phyloP scores from a whole-genome alignment of 92 coral and sea anemone genomes.

The Palythoa heliodiscus region DNA sequence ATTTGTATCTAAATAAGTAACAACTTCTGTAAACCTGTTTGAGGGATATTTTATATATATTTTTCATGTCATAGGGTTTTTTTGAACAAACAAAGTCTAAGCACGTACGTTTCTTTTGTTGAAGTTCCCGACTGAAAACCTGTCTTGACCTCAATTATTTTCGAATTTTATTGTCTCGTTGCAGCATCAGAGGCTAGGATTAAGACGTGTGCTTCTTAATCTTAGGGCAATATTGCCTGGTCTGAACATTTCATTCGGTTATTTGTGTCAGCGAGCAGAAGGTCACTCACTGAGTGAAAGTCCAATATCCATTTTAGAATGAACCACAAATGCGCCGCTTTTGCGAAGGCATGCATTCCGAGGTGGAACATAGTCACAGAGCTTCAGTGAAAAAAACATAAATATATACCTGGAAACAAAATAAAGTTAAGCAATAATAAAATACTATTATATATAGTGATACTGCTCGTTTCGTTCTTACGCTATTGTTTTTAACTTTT shows the following conservation, averaged over 20 bases:
- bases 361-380: background rate
- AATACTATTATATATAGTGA: background rate
- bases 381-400: background rate
- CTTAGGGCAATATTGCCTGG: background rate
- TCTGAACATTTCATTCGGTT: background rate
- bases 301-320: slow-evolving; percentile 13
- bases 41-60: background rate
- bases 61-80: background rate
- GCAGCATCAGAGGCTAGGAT: background rate
- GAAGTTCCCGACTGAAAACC: background rate
- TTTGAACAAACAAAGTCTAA: background rate
- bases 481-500: background rate
- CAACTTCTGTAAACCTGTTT: too few species aligned
- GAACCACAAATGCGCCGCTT: background rate
- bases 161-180: background rate
- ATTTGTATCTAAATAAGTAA: too few species aligned
- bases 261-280: slow-evolving; percentile 2
- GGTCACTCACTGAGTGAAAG: slow-evolving; percentile 4
- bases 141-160: background rate
- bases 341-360: background rate
- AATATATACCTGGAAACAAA: background rate
- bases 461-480: background rate
- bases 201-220: background rate
- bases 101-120: background rate
- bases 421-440: background rate